Evolutionary conservation across 1,140 invertebrate genomes (phyloP).

Genomic region (Scaptodrosophila lebanonensis): DNA sequence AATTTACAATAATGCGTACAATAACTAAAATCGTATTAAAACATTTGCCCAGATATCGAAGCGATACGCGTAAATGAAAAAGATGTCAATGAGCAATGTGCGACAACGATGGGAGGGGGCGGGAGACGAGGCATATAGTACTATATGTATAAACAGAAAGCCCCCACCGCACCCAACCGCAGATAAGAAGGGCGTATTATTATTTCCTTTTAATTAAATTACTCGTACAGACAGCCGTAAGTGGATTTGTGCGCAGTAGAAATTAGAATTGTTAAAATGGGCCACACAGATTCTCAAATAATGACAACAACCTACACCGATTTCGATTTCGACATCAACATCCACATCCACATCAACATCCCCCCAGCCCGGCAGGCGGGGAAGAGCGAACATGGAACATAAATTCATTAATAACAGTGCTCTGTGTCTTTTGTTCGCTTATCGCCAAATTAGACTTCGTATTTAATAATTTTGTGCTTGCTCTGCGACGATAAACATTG

Average conservation of each 20-base stretch:
- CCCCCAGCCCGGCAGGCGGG: no score
- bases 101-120: conserved; percentile 9
- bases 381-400: no score
- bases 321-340: no score
- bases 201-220: conserved; percentile 68
- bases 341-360: no score
- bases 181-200: conserved; percentile 47
- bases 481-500: conserved; percentile 42
- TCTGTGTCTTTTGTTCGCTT: not conserved
- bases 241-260: conserved; percentile 47
- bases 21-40: conserved; percentile 64
- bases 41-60: conserved; percentile 26
- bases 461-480: conserved; percentile 30
- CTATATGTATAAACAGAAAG: no score
- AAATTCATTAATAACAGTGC: conserved; percentile 59
- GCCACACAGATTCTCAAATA: conserved; percentile 31
- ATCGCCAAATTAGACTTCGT: conserved; percentile 29
- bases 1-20: conserved; percentile 71
- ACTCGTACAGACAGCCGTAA: conserved; percentile 35
- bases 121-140: no score
- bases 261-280: conserved; percentile 71
- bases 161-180: no score
- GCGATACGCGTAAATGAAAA: conserved; percentile 54
- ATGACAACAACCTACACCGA: no score
- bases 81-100: conserved; percentile 48